Evolutionary conservation across 2,113 vertebrate genomes (phyloP).

Genomic region (Phylloscopus trochiloides): DNA sequence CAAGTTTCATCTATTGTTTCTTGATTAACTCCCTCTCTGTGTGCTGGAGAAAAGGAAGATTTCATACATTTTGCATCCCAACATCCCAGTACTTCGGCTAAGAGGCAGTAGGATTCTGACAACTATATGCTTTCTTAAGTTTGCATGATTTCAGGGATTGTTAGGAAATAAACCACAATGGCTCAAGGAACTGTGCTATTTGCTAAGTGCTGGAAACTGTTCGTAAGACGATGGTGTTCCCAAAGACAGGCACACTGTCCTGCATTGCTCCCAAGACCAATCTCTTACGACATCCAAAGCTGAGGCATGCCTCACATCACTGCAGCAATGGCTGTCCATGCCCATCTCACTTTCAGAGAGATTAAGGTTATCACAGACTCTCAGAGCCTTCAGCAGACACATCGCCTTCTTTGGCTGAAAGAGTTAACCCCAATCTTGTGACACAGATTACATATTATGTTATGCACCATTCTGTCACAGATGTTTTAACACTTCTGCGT

Average conservation of each 20-base stretch:
- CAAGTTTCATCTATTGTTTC: neutral
- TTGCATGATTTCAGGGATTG: neutral
- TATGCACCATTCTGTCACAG: neutral
- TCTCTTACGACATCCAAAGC: neutral
- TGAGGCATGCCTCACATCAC: neutral
- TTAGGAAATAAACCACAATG: neutral
- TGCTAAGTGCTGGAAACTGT: neutral
- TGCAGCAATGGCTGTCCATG: neutral
- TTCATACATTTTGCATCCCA: neutral
- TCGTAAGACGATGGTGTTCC: neutral
- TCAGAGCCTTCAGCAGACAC: neutral
- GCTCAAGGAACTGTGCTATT: neutral
- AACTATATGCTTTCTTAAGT: neutral
- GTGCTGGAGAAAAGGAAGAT: neutral
- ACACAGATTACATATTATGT: neutral
- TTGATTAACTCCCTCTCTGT: neutral
- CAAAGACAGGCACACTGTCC: neutral
- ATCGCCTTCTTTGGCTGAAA: neutral
- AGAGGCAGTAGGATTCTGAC: neutral
- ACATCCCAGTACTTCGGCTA: neutral
- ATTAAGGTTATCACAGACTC: neutral
- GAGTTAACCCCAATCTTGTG: neutral
- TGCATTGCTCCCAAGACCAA: neutral
- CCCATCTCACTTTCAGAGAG: neutral
- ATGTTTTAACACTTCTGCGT: neutral